These are phyloP conservation scores for Otus scops DNA, from an alignment of 2,797 vertebrate species.

Conservation along the genomic window DNA sequence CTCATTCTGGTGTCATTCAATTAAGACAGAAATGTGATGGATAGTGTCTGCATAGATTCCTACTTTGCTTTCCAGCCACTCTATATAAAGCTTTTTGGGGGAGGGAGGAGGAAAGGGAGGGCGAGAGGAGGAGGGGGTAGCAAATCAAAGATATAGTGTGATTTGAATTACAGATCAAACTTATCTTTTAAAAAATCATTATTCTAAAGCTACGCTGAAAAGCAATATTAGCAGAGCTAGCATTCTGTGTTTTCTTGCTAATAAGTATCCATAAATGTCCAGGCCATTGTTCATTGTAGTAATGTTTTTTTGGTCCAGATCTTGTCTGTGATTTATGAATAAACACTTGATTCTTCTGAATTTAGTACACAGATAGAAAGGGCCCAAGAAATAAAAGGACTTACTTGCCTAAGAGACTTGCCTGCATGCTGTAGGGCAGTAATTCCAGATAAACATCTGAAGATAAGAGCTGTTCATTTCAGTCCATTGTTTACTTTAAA, in stretches of 20 bases:
- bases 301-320: neutral
- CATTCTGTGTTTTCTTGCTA: constrained; percentile 46
- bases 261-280: neutral
- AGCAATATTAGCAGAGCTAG: constrained; percentile 59
- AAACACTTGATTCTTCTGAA: constrained; percentile 21
- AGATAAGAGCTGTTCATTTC: constrained; percentile 23
- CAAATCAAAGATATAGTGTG: constrained; percentile 72
- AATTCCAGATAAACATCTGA: constrained; percentile 35
- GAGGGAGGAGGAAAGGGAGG: neutral
- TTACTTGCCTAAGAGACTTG: neutral
- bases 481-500: constrained; percentile 29
- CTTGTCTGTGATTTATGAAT: constrained; percentile 30
- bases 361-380: neutral
- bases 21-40: constrained; percentile 84
- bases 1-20: constrained; percentile 83
- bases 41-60: constrained; percentile 77
- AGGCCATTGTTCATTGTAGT: neutral
- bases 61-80: constrained; percentile 68
- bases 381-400: neutral
- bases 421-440: neutral
- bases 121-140: neutral
- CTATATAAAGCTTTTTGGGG: constrained; percentile 64
- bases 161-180: constrained; percentile 78
- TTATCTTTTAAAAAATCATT: constrained; percentile 27
- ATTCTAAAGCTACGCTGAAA: constrained; percentile 52